Percentiles rank a stretch among this genome's conserved stretches.
phyloP scores from a whole-genome alignment of 2,888 invertebrate species.

The Chesias legatella region DNA sequence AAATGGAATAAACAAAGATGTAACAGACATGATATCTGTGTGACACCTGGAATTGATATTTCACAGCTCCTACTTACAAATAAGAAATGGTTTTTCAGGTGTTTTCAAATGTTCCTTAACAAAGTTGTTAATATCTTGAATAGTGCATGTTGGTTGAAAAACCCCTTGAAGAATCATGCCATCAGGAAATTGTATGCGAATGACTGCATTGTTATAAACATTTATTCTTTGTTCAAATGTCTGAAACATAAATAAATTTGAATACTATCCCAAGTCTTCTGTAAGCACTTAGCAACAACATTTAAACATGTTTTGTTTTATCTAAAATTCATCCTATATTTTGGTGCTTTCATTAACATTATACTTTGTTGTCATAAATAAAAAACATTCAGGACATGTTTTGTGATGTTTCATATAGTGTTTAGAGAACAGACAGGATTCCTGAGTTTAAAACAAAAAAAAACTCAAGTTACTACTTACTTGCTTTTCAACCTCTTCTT shows the following conservation, averaged over 20 bases:
- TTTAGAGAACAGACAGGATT: no score
- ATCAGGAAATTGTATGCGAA: constrained; percentile 93
- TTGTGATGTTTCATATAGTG: no score
- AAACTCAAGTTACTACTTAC: constrained; percentile 29
- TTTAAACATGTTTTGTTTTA: no score
- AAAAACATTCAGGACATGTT: no score
- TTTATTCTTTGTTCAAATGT: constrained; percentile 71
- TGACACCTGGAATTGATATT: no score
- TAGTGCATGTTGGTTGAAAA: constrained; percentile 88
- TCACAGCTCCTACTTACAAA: constrained; percentile 83
- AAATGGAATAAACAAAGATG: constrained; percentile 2
- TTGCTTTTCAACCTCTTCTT: constrained; percentile 48
- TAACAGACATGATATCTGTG: not conserved
- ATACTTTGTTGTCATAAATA: no score
- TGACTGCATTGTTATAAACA: constrained; percentile 87
- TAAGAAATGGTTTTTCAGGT: constrained; percentile 84
- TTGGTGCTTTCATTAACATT: no score
- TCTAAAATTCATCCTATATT: no score
- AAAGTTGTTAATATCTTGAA: constrained; percentile 86
- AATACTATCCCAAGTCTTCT: no score
- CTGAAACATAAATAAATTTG: constrained; percentile 53
- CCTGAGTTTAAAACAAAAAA: no score
- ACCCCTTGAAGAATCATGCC: constrained; percentile 91
- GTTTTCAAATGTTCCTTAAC: constrained; percentile 85
- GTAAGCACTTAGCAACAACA: no score